Evolutionary conservation across 1,140 invertebrate species (phyloP).

Genomic region (Apis florea): DNA sequence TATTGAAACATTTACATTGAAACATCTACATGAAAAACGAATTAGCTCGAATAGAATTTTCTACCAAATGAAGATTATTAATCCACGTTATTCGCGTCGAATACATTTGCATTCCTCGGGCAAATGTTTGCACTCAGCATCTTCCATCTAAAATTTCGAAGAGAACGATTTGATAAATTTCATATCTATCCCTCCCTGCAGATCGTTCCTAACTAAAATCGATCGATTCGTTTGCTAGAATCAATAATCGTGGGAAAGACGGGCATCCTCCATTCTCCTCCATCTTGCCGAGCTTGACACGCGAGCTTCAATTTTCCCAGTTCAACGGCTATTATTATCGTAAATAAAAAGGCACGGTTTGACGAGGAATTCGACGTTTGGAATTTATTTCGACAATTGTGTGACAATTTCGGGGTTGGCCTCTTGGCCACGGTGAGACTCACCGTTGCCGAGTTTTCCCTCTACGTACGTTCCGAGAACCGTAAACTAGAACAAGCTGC

Average conservation of each 20-base stretch:
- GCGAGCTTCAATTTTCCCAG: neutral
- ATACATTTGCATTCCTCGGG: constrained; percentile 56
- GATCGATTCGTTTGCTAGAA: neutral
- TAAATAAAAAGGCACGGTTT: neutral
- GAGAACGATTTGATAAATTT: no score
- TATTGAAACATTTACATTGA: neutral
- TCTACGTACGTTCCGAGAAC: constrained; percentile 58
- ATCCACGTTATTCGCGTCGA: constrained; percentile 46
- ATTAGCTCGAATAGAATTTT: constrained; percentile 52
- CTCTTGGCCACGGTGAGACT: constrained; percentile 58
- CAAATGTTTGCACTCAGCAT: constrained; percentile 45
- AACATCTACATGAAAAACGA: constrained; percentile 15
- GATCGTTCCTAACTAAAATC: no score
- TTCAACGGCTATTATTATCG: neutral
- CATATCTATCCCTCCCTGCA: no score
- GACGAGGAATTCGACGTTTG: constrained; percentile 11
- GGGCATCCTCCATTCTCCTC: neutral
- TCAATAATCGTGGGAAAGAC: neutral
- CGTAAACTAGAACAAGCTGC: constrained; percentile 72
- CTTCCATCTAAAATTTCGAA: constrained; percentile 13
- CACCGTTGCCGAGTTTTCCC: constrained; percentile 39
- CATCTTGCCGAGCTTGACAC: neutral
- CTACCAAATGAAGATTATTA: constrained; percentile 53
- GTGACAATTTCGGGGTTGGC: constrained; percentile 60
- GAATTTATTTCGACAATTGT: constrained; percentile 51